Base-by-base conservation (phyloP, 2,888 invertebrate genomes). In the Agonum fuliginosum region DNA sequence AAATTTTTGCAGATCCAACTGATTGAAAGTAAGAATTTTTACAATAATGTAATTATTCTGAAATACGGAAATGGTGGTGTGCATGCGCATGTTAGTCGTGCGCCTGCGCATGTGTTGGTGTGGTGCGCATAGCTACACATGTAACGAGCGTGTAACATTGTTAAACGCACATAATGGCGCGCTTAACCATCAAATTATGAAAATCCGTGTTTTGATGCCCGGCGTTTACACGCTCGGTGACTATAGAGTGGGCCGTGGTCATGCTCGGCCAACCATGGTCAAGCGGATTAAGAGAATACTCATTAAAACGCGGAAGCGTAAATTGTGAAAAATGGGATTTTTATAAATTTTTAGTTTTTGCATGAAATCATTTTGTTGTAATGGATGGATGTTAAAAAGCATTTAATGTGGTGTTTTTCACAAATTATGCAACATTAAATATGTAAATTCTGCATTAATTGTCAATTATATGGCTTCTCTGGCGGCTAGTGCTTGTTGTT, bases 241-340 rank as follows among this genome's bases (percentile, higher is more conserved):
- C 77, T 81, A 80, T 80, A 79, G 41, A 77, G 78, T 80, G 78
- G 78, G 79, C 79, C 79, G 77, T 77, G 80, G 81, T 82, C 82
- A 82, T 80, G 82, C 82, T 82, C 76, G 79, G 80, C 78, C 79
- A 77, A 82, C 82, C 80, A 78, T 78, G 78, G 70, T 48, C 72
- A 79, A 79, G 79, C 76, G 79, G 81, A 77, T 77, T 77, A 70
- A 58, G 58, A 77, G 51, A 48, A 67, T 69, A 69, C 58, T 77
- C 77, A 77, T 77, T 77, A 77, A 70, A 19, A 77, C 43, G 43
- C 69, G 77, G 77, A 77, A 77, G 77, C 69, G 58, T 77, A 70
- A 77, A 77, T 77, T 74, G 43, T 22, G 4, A 48, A 71, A 71
- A 71, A 71, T 34, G 10, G 22, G 1, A 30, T 30, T 30, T 62